A percentile compares a stretch with the other conserved stretches of the same genome.
phyloP scores from a whole-genome alignment of 2,888 invertebrate species.

The Podabrus alpinus region DNA sequence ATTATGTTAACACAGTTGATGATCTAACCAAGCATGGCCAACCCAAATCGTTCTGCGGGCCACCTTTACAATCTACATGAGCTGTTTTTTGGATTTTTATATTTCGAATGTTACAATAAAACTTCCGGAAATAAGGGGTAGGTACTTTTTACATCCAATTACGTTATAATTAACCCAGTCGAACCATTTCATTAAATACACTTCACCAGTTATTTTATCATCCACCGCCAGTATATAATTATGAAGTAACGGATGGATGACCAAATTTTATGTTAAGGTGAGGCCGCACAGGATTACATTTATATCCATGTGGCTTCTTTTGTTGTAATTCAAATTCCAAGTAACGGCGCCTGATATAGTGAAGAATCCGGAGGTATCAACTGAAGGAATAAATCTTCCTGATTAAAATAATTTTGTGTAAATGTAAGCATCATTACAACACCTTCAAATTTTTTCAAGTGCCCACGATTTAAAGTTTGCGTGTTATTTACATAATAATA shows the following conservation, averaged over 20 bases:
- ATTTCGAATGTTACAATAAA: not conserved
- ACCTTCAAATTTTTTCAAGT: not conserved
- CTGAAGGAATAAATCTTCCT: not conserved
- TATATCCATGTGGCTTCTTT: no score
- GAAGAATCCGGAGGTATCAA: no score
- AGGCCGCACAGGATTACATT: no score
- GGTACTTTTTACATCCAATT: not conserved
- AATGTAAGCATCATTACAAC: not conserved
- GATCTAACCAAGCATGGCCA: not conserved
- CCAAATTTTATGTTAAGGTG: not conserved
- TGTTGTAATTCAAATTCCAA: no score
- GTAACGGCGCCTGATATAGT: no score
- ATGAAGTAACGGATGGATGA: not conserved
- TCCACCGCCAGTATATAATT: not conserved
- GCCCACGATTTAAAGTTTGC: not conserved
- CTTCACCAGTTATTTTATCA: not conserved
- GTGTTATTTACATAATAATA: not conserved
- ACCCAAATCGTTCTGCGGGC: not conserved
- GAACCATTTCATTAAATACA: not conserved
- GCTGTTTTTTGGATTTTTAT: not conserved
- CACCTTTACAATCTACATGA: no score
- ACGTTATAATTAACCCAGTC: no score
- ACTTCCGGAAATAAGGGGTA: not conserved
- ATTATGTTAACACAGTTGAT: not conserved
- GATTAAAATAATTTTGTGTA: slow-evolving; percentile 2